A percentile compares a stretch with the other conserved stretches of the same genome.
Evolutionary conservation across 2,797 vertebrate genomes (phyloP).

Genomic region (Anabas testudineus): DNA sequence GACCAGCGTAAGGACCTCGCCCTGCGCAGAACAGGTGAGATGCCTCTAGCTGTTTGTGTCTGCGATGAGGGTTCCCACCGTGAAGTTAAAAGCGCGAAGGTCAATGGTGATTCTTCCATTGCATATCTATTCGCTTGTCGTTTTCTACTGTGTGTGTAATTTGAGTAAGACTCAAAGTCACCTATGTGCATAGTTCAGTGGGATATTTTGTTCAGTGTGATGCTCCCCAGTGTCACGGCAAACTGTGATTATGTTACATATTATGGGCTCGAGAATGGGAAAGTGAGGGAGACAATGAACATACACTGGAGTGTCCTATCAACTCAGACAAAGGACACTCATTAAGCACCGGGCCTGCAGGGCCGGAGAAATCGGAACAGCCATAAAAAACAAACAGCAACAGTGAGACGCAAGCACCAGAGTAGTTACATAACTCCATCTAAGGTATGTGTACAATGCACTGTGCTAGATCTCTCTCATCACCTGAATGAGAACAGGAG

Average conservation of each 20-base stretch:
- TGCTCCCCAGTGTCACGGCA: constrained; percentile 30
- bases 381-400: constrained; percentile 53
- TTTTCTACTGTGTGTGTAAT: constrained; percentile 37
- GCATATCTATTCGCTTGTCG: constrained; percentile 20
- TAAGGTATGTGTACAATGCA: constrained; percentile 76
- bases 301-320: constrained; percentile 23
- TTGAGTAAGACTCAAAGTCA: constrained; percentile 40
- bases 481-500: constrained; percentile 65
- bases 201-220: constrained; percentile 33
- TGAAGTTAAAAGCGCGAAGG: constrained; percentile 25
- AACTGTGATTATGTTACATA: constrained; percentile 43
- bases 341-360: constrained; percentile 34
- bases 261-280: constrained; percentile 9
- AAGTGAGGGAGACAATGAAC: constrained; percentile 19
- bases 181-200: constrained; percentile 24
- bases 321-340: constrained; percentile 31
- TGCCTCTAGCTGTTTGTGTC: constrained; percentile 25
- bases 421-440: constrained; percentile 67
- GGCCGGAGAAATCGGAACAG: constrained; percentile 19
- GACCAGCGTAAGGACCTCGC: constrained; percentile 88
- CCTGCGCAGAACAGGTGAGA: constrained; percentile 89
- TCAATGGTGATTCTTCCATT: constrained; percentile 60
- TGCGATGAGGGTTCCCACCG: constrained; percentile 24
- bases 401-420: constrained; percentile 54
- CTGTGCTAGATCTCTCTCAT: constrained; percentile 48